Evolutionary conservation across 2,888 invertebrate genomes (phyloP), one percentile per base, ranked within the genome.

Genomic region (Acronicta psi): DNA sequence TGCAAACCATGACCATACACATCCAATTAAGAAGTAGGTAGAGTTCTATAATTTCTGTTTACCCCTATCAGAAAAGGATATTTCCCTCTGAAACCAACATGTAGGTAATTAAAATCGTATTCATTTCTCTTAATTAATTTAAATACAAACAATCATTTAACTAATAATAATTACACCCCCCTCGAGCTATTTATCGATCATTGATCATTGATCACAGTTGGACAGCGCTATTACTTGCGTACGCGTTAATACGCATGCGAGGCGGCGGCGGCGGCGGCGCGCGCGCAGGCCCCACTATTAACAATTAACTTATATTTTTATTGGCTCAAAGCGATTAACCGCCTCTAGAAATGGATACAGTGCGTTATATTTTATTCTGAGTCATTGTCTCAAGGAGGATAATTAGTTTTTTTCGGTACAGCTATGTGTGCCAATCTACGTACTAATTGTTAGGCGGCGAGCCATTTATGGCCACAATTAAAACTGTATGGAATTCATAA

Each of bases 271-370:
- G 34, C 38, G 34, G 34, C n/a, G 46, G 59, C 61, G 68, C 56
- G 53, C 52, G 54, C 66, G 72, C 63, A 38, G 51, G 42, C 64
- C 60, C 49, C 56, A 60, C 61, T 62, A 41, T 49, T 59, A 69
- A 62, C 57, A 74, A 75, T 77, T 77, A 74, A 66, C 60, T 69
- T 64, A 70, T 60, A 66, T 53, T 74, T 69, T 71, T 69, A 66
- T 72, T 69, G 58, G 54, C 46, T 64, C 66, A 64, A 71, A 77
- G 62, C 64, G 43, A 72, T 75, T 69, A 71, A 59, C 62, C 55
- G 59, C 53, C 47, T 43, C 65, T 57, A 64, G 44, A 61, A 64
- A 73, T 68, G 71, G 71, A 61, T 45, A 61, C 51, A 47, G 47
- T 52, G 55, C 58, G 57, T 45, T 67, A 73, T 46, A 73, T 66